Evolutionary conservation across 2,797 vertebrate genomes (phyloP).

Genomic region (Sebastes diaconus): DNA sequence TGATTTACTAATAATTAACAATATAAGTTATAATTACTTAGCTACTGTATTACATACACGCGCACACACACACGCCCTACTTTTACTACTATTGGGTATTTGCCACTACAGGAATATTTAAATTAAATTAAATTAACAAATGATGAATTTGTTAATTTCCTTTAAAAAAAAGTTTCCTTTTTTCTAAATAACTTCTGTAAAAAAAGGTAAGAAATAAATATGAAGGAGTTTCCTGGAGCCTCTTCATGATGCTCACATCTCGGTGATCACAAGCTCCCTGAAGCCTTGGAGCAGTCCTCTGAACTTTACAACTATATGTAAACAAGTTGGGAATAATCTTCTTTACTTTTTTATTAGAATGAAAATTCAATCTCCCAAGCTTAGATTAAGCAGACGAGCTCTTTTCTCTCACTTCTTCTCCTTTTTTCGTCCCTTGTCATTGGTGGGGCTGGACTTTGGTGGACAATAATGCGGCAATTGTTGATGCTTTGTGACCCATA

Average conservation of each 20-base stretch:
- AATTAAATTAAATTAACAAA: background rate
- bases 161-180: conserved; percentile 12
- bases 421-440: conserved; percentile 80
- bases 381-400: conserved; percentile 90
- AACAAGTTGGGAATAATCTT: conserved; percentile 92
- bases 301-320: conserved; percentile 91
- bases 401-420: conserved; percentile 44
- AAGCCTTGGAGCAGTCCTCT: conserved; percentile 76
- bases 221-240: conserved; percentile 8
- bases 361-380: conserved; percentile 90
- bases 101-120: background rate
- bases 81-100: background rate
- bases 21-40: background rate
- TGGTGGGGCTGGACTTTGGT: conserved; percentile 93
- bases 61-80: background rate
- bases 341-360: conserved; percentile 89
- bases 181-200: conserved; percentile 65
- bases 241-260: conserved; percentile 15
- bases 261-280: conserved; percentile 31
- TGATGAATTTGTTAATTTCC: background rate
- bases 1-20: background rate
- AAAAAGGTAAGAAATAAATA: background rate
- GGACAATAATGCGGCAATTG: conserved; percentile 99
- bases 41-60: background rate
- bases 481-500: conserved; percentile 99